Evolutionary conservation across 2,888 invertebrate genomes (phyloP).

Genomic region (Parochlus steinenii): DNA sequence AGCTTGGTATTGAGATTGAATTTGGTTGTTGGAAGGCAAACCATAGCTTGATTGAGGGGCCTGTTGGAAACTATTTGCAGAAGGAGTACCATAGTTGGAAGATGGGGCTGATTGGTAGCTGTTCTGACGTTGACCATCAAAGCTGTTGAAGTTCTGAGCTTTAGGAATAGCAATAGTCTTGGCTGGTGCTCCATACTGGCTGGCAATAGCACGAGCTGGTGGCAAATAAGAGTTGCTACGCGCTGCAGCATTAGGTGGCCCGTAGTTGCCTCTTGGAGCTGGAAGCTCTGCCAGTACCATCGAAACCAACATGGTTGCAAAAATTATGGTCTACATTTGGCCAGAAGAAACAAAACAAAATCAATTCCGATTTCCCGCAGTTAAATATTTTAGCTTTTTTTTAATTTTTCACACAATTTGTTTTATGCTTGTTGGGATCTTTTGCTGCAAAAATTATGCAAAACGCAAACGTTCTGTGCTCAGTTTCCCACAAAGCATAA

Average conservation of each 20-base stretch:
- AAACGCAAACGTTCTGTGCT: too few species aligned
- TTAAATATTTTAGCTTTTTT: too few species aligned
- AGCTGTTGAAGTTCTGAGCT: constrained; percentile 15
- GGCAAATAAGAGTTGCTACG: constrained; percentile 4
- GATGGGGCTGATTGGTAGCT: constrained; percentile 27
- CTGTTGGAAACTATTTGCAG: constrained; percentile 19
- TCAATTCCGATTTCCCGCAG: too few species aligned
- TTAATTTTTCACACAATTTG: too few species aligned
- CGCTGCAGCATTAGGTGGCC: constrained; percentile 13
- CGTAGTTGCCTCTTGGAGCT: constrained; percentile 20
- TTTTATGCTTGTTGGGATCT: too few species aligned
- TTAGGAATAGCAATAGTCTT: constrained; percentile 14
- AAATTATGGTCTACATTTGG: constrained; percentile 7
- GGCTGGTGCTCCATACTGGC: constrained; percentile 19
- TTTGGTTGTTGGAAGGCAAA: too few species aligned
- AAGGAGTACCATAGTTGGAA: constrained; percentile 31
- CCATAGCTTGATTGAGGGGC: constrained; percentile 32
- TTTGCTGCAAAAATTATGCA: too few species aligned
- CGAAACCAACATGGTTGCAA: constrained; percentile 17
- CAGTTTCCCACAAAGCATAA: too few species aligned
- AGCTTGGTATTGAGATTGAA: too few species aligned
- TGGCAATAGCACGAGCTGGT: constrained; percentile 14
- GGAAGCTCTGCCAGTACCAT: constrained; percentile 28
- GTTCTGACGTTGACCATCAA: constrained; percentile 16
- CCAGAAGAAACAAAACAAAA: too few species aligned